Conservation (phyloP, 2,113 vertebrate species). For the Dasyprocta punctata region DNA sequence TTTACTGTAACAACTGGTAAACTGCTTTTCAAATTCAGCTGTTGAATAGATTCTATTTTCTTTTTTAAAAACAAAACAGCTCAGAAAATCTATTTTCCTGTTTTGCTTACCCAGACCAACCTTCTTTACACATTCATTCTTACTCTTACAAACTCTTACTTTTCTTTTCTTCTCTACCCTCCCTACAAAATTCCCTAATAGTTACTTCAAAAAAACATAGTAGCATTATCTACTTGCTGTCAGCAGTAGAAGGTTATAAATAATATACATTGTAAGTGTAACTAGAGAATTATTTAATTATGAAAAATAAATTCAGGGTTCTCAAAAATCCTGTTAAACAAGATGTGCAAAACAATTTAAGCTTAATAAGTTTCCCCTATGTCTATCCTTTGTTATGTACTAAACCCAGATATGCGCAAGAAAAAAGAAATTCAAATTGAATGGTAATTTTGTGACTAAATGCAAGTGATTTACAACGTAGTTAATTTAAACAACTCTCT, state of each 20-base stretch:
- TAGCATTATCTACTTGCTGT: background rate
- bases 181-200: background rate
- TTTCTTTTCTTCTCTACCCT: background rate
- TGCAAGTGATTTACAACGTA: background rate
- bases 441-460: constrained; percentile 6
- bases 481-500: constrained; percentile 23
- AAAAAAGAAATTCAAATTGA: constrained; percentile 26
- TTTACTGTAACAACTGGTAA: constrained; percentile 76
- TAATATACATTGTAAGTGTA: background rate
- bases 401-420: background rate
- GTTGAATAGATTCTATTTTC: constrained; percentile 52
- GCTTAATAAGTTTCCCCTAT: background rate
- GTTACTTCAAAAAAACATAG: background rate
- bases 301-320: constrained; percentile 23
- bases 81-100: constrained; percentile 54
- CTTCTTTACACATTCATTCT: background rate
- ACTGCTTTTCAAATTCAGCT: constrained; percentile 69
- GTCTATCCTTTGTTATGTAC: constrained; percentile 17
- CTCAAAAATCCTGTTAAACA: background rate
- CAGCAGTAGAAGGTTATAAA: background rate
- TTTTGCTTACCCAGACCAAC: constrained; percentile 17
- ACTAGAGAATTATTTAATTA: constrained; percentile 37
- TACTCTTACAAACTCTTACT: background rate
- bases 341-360: background rate
- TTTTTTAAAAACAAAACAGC: constrained; percentile 27